Evolutionary conservation across 2,797 vertebrate genomes (phyloP), one percentile per base, ranked within the genome.

Genomic region (Anabacerthia variegaticeps): DNA sequence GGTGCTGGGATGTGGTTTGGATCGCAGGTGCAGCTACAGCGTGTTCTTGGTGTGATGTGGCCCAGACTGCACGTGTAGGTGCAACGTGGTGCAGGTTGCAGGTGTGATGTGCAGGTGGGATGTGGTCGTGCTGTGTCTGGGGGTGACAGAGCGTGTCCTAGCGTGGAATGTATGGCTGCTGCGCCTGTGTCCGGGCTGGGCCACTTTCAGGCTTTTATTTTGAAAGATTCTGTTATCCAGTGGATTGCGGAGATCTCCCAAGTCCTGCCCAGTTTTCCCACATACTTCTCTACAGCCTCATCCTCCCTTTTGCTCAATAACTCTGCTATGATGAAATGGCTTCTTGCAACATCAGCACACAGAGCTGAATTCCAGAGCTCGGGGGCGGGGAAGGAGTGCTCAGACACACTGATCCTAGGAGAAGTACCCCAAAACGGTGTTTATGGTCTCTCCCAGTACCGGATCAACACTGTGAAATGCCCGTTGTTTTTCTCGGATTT

Each of bases 271-370:
- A 7, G 75, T 26, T 89, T 83, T 80, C 54, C 81, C 51, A 37
- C 78, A 68, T 88, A 75, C 55, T 82, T 92, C 12, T 84, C 46
- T 83, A 8, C 9, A 55, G 74, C 71, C 63, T 93, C n/a, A 73
- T 86, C 88, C 75, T 85, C 74, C 81, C 77, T 73, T 95, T 92
- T 79, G 34, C 77, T 92, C 77, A 93, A 48, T 59, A 92, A 58
- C 41, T 88, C 63, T 49, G 77, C 85, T 32, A 37, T 37, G 91
- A 66, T 48, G 76, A 88, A 94, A 85, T 43, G 80, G 49, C 74
- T 85, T 93, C 95, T 96, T 93, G 93, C 93, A 86, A 95, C 90
- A 96, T 92, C 88, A 61, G 51, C 90, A 39, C 48, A 20, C 36
- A 2, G 66, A 91, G 80, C 77, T 79, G 78, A 82, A 93, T 96